phyloP scores from a whole-genome alignment of 2,888 invertebrate genomes.

The Ophion ventricosus region DNA sequence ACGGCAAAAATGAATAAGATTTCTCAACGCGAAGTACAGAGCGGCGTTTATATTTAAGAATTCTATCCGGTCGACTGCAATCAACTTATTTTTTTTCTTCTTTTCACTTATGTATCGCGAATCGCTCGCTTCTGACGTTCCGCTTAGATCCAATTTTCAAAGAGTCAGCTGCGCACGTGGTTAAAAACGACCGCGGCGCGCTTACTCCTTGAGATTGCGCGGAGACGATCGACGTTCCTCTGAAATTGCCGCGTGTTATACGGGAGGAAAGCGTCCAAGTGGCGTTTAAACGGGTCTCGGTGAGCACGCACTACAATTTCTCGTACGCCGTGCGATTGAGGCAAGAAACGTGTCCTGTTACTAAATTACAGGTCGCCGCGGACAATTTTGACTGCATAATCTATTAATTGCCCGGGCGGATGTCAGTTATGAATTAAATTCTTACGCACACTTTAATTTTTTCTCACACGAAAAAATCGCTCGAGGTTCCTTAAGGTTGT shows the following conservation, averaged over 20 bases:
- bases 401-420: conserved; percentile 13
- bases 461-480: neutral
- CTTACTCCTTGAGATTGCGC: neutral
- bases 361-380: conserved; percentile 17
- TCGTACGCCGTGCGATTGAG: conserved; percentile 15
- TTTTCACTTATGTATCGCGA: neutral
- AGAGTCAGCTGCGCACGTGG: neutral
- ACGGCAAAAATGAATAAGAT: neutral
- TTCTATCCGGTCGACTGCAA: neutral
- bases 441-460: neutral
- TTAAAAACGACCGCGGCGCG: neutral
- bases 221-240: conserved; percentile 11
- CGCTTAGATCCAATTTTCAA: conserved; percentile 8
- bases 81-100: neutral
- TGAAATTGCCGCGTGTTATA: conserved; percentile 11
- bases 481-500: neutral
- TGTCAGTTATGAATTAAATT: neutral
- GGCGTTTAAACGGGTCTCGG: conserved; percentile 15
- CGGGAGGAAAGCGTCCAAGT: conserved; percentile 7
- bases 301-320: conserved; percentile 22
- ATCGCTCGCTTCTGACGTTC: neutral
- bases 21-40: neutral
- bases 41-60: neutral
- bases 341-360: conserved; percentile 3
- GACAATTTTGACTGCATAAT: conserved; percentile 24